A percentile compares a stretch with the other conserved stretches of the same genome.
Conservation (phyloP, 2,888 invertebrate species). For the Lamproptera curius region DNA sequence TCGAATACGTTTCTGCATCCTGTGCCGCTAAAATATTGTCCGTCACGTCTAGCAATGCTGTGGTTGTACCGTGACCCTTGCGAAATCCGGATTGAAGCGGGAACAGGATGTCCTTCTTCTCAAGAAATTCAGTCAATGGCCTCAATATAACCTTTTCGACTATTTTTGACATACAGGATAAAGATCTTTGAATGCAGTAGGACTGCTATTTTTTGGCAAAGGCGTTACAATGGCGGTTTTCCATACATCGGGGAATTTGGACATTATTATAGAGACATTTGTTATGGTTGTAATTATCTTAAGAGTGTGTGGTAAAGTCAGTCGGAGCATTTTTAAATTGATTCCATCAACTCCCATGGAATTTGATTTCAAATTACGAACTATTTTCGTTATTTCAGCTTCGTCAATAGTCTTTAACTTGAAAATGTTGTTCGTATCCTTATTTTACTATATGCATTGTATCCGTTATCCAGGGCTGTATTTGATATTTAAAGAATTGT, state of each 20-base stretch:
- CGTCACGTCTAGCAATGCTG: no score
- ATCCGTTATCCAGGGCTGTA: not conserved
- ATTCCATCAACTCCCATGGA: not conserved
- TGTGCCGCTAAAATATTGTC: no score
- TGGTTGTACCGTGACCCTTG: no score
- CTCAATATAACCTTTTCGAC: no score
- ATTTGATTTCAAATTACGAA: not conserved
- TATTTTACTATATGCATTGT: not conserved
- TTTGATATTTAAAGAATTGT: not conserved
- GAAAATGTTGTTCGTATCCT: not conserved
- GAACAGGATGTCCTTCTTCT: no score
- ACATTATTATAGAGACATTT: not conserved
- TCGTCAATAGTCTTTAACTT: not conserved
- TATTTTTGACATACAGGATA: not conserved
- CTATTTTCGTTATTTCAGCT: not conserved
- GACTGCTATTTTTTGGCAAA: not conserved
- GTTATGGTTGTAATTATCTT: not conserved
- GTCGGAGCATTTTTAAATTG: not conserved
- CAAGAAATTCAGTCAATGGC: no score
- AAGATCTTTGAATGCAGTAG: slow-evolving; percentile 6
- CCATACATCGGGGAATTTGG: not conserved
- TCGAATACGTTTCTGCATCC: no score
- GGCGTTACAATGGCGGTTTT: not conserved
- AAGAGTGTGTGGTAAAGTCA: not conserved
- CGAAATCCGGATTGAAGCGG: no score